Evolutionary conservation across 2,797 vertebrate genomes (phyloP).

Genomic region (Typhlichthys subterraneus): DNA sequence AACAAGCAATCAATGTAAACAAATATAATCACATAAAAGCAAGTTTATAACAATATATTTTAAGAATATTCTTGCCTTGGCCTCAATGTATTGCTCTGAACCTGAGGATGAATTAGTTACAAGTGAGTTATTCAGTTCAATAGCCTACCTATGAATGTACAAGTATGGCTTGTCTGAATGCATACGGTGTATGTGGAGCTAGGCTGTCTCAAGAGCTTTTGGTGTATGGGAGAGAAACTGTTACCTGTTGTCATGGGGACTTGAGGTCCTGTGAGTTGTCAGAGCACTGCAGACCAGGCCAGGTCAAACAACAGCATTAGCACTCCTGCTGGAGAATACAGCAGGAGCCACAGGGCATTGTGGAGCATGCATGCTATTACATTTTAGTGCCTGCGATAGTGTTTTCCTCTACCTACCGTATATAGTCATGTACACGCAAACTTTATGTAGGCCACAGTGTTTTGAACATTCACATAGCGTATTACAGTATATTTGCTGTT

Average conservation of each 20-base stretch:
- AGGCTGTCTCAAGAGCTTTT: slow-evolving; percentile 18
- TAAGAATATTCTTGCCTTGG: background rate
- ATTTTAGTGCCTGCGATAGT: background rate
- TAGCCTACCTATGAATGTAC: too few species aligned
- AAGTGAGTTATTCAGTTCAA: background rate
- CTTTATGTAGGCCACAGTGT: background rate
- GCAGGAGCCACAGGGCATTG: slow-evolving; percentile 71
- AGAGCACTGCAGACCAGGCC: slow-evolving; percentile 15
- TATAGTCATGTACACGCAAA: background rate
- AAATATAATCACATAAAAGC: too few species aligned
- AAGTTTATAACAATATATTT: too few species aligned
- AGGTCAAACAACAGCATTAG: slow-evolving; percentile 18
- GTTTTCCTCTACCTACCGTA: background rate
- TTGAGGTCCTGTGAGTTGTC: slow-evolving; percentile 23
- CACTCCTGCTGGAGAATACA: slow-evolving; percentile 31
- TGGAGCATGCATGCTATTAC: slow-evolving; percentile 45
- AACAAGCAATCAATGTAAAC: too few species aligned
- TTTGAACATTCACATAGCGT: slow-evolving; percentile 50
- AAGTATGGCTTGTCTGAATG: slow-evolving; percentile 7
- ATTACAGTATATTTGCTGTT: slow-evolving; percentile 42
- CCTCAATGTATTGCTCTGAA: background rate
- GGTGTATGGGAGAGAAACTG: slow-evolving; percentile 8
- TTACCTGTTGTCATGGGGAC: slow-evolving; percentile 11
- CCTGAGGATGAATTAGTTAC: background rate
- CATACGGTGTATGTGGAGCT: slow-evolving; percentile 1